These are phyloP conservation scores for Lamprotornis superbus DNA, from an alignment of 2,113 vertebrate species.

Conservation along the genomic window DNA sequence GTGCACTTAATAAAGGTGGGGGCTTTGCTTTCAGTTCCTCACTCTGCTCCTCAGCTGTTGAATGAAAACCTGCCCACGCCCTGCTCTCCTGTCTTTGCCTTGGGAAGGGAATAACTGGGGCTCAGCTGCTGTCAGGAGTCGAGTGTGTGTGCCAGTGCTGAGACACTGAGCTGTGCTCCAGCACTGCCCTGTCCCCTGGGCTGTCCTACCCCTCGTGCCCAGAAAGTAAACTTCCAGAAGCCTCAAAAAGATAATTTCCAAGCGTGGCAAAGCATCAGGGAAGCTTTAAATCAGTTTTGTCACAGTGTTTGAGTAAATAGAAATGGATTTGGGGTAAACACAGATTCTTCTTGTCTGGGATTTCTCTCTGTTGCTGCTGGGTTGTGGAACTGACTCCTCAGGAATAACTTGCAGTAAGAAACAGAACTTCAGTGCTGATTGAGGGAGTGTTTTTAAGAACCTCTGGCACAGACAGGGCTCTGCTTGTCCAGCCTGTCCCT, in stretches of 20 bases:
- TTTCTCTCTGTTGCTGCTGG: neutral
- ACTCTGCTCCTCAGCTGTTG: neutral
- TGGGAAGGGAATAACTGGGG: neutral
- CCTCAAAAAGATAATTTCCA: neutral
- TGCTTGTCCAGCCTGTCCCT: neutral
- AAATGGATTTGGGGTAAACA: neutral
- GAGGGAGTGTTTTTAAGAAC: neutral
- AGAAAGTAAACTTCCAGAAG: neutral
- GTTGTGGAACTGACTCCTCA: neutral
- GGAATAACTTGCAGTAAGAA: neutral
- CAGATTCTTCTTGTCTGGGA: rapidly evolving
- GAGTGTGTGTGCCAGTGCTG: neutral
- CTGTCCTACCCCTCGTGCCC: neutral
- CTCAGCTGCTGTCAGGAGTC: neutral
- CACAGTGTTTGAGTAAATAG: neutral
- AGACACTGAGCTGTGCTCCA: neutral
- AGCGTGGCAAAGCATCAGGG: neutral
- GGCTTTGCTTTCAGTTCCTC: conserved; percentile 4
- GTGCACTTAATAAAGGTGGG: neutral
- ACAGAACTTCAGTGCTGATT: neutral
- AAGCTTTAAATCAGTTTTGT: neutral
- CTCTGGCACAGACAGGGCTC: neutral
- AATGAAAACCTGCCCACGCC: conserved; percentile 8
- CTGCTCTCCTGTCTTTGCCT: neutral
- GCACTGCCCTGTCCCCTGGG: neutral